Evolutionary conservation across 2,888 invertebrate genomes (phyloP), one percentile per base, ranked within the genome.

Genomic region (Eristalinus aeneus): DNA sequence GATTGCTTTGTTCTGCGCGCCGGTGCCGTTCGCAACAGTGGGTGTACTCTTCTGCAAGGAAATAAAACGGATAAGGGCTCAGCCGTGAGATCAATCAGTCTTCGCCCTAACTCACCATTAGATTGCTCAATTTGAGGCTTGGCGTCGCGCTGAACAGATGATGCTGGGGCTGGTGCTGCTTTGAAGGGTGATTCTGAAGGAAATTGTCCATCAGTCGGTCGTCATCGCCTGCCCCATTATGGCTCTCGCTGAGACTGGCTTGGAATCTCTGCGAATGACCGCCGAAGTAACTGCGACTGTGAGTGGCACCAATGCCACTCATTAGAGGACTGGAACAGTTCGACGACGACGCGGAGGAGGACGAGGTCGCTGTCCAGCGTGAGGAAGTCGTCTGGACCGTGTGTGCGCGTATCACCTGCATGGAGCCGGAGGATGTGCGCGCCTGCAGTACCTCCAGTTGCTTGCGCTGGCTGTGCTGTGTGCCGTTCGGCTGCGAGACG

Each of bases 361-460:
- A 89, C 77, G 91, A 90, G 89, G 86, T 73, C 22, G 88, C 84
- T 79, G 89, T 89, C 88, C 92, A 91, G 76, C 92, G 91, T 61
- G 92, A 92, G 72, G 93, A 92, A 88, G 91, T 91, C 76, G 91
- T 92, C 90, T 93, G 93, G 87, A 93, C 91, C 74, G 92, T 92
- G 89, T 93, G 91, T 88, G 96, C 95, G 89, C 96, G 95, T 93
- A 96, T 94, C 87, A 96, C 96, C 89, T 96, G 95, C 90, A 96
- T 93, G 34, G 94, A 94, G 64, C 95, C 94, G 84, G 91, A 90
- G 60, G 96, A 95, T 84, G 94, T 94, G 90, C 94, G 95, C 71
- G 95, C 94, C 90, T 96, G 94, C 88, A 96, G 93, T 89, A 96
- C 96, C 92, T 96, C 96, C 93, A 96, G 94, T 89, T 93, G 92